Conservation (phyloP, 2,888 invertebrate genomes). For the Lasioglossum leucozonium region DNA sequence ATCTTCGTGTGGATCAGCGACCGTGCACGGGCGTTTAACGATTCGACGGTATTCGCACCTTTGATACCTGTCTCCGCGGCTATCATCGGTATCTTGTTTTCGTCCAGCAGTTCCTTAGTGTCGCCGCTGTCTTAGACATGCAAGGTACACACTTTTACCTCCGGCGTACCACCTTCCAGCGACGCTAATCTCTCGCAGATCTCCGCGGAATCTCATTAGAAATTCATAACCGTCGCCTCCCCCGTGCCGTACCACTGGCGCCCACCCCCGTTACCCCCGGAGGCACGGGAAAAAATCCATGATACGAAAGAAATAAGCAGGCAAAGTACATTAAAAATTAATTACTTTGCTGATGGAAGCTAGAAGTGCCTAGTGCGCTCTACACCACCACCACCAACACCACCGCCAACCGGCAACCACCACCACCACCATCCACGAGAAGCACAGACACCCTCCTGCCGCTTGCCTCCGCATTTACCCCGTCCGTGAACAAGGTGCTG, state of each 20-base stretch:
- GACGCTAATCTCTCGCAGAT: conserved; percentile 84
- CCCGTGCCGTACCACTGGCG: conserved; percentile 63
- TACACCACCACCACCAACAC: conserved; percentile 44
- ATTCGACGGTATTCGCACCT: conserved; percentile 38
- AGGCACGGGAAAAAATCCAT: conserved; percentile 77
- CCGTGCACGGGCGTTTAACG: background rate
- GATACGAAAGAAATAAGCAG: conserved; percentile 85
- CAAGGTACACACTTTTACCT: conserved; percentile 80
- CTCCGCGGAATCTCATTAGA: conserved; percentile 84
- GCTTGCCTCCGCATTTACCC: conserved; percentile 58
- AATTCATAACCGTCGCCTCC: conserved; percentile 83
- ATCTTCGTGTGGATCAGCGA: background rate
- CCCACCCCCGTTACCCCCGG: conserved; percentile 34
- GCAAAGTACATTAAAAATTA: conserved; percentile 85
- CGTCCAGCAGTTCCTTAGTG: conserved; percentile 72
- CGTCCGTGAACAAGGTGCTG: conserved; percentile 60
- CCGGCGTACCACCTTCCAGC: conserved; percentile 71
- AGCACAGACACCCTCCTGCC: conserved; percentile 24
- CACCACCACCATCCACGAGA: conserved; percentile 35
- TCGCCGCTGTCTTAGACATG: conserved; percentile 76
- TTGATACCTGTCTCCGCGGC: conserved; percentile 17
- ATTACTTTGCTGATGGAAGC: conserved; percentile 84
- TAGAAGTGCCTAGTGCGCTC: conserved; percentile 81
- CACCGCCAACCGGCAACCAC: background rate
- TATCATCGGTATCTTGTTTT: conserved; percentile 72